These are phyloP conservation scores for Brachionus calyciflorus DNA, from an alignment of 1,140 invertebrate genomes.

Conservation along the genomic window DNA sequence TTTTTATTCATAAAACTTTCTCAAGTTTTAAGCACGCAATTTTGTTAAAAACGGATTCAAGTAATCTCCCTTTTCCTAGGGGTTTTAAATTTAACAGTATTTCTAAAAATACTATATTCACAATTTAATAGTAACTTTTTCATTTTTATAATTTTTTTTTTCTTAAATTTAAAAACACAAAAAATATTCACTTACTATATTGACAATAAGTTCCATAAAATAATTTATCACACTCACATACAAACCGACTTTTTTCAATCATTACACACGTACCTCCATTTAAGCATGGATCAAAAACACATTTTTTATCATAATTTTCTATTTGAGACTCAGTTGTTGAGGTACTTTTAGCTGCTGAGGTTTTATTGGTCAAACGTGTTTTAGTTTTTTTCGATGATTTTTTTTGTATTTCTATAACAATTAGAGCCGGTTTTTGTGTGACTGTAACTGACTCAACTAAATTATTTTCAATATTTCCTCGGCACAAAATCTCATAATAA, in stretches of 20 bases:
- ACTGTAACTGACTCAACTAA: no score
- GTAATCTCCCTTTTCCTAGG: no score
- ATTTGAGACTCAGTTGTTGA: no score
- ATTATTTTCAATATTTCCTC: neutral
- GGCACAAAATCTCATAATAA: conserved; percentile 23
- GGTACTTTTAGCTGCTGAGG: no score
- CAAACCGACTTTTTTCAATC: neutral
- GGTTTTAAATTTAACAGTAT: no score
- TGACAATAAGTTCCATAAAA: conserved; percentile 27
- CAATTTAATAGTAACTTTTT: no score
- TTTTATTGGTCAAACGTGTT: no score
- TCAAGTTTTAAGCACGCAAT: no score
- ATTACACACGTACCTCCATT: conserved; percentile 29
- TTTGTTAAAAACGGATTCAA: no score
- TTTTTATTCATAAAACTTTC: no score
- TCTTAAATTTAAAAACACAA: neutral
- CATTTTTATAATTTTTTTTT: no score
- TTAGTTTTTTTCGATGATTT: neutral
- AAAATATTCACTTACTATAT: neutral
- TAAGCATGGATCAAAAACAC: conserved; percentile 14
- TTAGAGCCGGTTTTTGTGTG: neutral
- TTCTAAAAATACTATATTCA: no score
- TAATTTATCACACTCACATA: conserved; percentile 25
- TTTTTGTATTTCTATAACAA: neutral
- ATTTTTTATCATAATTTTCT: neutral